Percentiles rank a stretch among this genome's conserved stretches.
These are phyloP conservation scores for Drosophila rufa DNA, from an alignment of 1,140 invertebrate species.

Conservation along the genomic window DNA sequence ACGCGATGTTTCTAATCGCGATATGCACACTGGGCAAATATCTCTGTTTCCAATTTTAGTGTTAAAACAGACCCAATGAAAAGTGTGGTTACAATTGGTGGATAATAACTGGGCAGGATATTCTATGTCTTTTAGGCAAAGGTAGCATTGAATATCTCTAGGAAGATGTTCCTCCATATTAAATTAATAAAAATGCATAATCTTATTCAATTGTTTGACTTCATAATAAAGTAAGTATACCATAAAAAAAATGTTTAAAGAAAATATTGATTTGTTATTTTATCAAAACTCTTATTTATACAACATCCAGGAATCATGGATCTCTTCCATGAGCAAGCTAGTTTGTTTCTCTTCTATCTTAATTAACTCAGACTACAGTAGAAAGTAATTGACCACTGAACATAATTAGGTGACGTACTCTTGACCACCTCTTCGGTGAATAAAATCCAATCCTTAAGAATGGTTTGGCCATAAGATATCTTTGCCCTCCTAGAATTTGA, in stretches of 20 bases:
- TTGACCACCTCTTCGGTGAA: too few species aligned
- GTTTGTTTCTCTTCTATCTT: neutral
- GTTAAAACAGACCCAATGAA: neutral
- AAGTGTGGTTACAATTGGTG: neutral
- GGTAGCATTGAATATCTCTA: conserved; percentile 3
- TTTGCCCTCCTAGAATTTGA: too few species aligned
- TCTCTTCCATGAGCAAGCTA: neutral
- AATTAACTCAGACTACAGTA: too few species aligned
- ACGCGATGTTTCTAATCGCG: too few species aligned
- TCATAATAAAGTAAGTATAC: too few species aligned
- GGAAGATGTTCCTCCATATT: neutral
- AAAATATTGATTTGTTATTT: neutral
- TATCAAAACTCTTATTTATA: neutral
- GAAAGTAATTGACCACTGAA: too few species aligned
- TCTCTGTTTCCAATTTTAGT: neutral
- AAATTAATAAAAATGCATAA: neutral
- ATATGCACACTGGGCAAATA: too few species aligned
- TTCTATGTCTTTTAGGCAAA: neutral
- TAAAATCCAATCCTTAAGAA: too few species aligned
- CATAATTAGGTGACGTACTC: too few species aligned
- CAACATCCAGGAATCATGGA: conserved; percentile 1
- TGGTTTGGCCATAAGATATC: too few species aligned
- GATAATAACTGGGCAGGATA: neutral
- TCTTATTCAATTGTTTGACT: too few species aligned
- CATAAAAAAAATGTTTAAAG: neutral